Percentiles rank a stretch among this genome's conserved stretches.
Evolutionary conservation across 1,140 invertebrate species (phyloP).

Genomic region (Lasioglossum baleicum): DNA sequence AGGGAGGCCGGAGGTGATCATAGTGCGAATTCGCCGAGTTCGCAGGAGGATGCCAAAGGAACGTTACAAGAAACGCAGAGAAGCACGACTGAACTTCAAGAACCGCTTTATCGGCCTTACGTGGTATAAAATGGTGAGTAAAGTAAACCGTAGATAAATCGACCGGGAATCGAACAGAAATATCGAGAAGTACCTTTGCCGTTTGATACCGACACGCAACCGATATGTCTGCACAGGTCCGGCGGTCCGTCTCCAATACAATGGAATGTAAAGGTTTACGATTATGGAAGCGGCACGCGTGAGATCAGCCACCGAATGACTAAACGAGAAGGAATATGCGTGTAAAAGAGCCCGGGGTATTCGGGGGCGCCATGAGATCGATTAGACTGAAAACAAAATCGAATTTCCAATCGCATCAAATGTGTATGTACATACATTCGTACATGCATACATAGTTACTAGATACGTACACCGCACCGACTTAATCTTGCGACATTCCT

Average conservation of each 20-base stretch:
- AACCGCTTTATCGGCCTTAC: constrained; percentile 77
- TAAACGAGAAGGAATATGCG: neutral
- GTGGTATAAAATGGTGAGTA: constrained; percentile 69
- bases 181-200: neutral
- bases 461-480: neutral
- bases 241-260: too few relatives aligned
- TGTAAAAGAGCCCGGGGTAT: neutral
- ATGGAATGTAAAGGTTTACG: neutral
- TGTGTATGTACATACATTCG: neutral
- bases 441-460: neutral
- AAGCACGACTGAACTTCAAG: constrained; percentile 72
- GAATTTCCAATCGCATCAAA: neutral
- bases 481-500: constrained; percentile 14
- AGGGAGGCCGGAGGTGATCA: constrained; percentile 69
- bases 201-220: neutral
- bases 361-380: neutral
- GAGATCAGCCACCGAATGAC: too few relatives aligned
- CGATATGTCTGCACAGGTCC: too few relatives aligned
- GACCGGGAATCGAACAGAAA: neutral
- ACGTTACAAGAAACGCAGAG: constrained; percentile 70
- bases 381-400: neutral
- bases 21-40: constrained; percentile 64
- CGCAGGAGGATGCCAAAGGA: constrained; percentile 67
- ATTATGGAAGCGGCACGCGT: neutral
- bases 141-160: constrained; percentile 2